A percentile compares a stretch with the other conserved stretches of the same genome.
Conservation (phyloP, 2,113 vertebrate genomes). For the Callaeas wilsoni region DNA sequence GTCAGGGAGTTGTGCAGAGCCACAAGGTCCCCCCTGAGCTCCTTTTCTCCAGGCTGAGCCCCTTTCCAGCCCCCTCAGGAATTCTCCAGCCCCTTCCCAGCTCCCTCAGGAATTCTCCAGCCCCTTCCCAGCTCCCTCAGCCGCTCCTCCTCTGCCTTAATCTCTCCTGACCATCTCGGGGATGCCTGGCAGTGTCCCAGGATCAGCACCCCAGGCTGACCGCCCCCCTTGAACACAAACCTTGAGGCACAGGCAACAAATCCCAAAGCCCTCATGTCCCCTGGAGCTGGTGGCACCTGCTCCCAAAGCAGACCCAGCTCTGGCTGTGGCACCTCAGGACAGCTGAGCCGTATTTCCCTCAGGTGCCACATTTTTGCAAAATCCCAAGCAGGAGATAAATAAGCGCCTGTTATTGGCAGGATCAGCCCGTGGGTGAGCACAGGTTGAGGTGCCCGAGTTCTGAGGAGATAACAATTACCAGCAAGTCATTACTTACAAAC, state of each 20-base stretch:
- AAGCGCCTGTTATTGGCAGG: not conserved
- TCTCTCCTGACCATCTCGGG: not conserved
- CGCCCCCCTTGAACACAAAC: not conserved
- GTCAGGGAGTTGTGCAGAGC: too few relatives aligned
- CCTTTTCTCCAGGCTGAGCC: not conserved
- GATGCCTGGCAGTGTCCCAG: not conserved
- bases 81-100: not conserved
- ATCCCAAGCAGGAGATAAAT: not conserved
- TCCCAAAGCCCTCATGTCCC: rapidly evolving
- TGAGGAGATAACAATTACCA: constrained; percentile 20
- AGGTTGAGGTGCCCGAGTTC: not conserved
- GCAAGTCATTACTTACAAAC: constrained; percentile 17
- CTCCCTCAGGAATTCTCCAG: not conserved
- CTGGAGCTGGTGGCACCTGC: not conserved
- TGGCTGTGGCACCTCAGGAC: rapidly evolving
- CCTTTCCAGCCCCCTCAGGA: not conserved
- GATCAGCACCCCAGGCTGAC: too few relatives aligned
- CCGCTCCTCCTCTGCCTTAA: rapidly evolving
- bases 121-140: not conserved
- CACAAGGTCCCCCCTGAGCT: too few relatives aligned
- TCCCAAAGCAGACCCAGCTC: not conserved
- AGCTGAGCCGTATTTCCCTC: rapidly evolving
- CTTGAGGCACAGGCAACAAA: not conserved
- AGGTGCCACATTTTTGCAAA: rapidly evolving
- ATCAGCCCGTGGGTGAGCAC: not conserved